These are phyloP conservation scores for Anolis carolinensis DNA, from an alignment of 2,113 vertebrate species.

Conservation along the genomic window DNA sequence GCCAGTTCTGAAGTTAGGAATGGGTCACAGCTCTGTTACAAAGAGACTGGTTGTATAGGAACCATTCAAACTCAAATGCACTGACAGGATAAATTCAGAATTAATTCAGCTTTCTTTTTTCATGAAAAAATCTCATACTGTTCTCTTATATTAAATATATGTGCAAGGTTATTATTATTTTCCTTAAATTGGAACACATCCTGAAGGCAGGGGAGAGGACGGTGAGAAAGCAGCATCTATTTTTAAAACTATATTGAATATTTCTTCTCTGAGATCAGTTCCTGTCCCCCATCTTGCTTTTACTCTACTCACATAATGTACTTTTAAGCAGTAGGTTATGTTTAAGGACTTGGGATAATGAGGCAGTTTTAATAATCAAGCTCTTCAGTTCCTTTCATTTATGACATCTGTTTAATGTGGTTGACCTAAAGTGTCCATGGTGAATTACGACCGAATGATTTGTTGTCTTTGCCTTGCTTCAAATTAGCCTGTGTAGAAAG, in stretches of 20 bases:
- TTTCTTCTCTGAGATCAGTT: background rate
- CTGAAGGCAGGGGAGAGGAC: background rate
- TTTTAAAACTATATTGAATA: background rate
- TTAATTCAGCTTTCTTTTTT: background rate
- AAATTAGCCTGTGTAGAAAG: conserved; percentile 42
- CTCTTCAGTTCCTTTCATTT: conserved; percentile 53
- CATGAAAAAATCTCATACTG: background rate
- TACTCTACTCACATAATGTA: background rate
- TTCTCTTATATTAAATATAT: background rate
- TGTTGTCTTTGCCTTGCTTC: conserved; percentile 46
- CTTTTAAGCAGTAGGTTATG: conserved; percentile 43
- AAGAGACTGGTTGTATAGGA: background rate
- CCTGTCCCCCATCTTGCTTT: background rate
- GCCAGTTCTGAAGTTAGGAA: background rate
- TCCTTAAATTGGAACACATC: background rate
- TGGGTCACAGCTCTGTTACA: background rate
- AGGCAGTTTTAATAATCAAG: conserved; percentile 40
- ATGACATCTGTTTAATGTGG: conserved; percentile 45
- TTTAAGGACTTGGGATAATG: conserved; percentile 33
- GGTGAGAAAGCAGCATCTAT: background rate
- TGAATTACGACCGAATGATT: conserved; percentile 30
- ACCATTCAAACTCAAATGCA: background rate
- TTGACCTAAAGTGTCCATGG: conserved; percentile 47
- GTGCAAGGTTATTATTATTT: background rate
- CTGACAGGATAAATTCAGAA: background rate